Percentiles rank a stretch among this genome's conserved stretches.
Evolutionary conservation across 2,113 vertebrate genomes (phyloP).

Genomic region (Pterocles orientalis): DNA sequence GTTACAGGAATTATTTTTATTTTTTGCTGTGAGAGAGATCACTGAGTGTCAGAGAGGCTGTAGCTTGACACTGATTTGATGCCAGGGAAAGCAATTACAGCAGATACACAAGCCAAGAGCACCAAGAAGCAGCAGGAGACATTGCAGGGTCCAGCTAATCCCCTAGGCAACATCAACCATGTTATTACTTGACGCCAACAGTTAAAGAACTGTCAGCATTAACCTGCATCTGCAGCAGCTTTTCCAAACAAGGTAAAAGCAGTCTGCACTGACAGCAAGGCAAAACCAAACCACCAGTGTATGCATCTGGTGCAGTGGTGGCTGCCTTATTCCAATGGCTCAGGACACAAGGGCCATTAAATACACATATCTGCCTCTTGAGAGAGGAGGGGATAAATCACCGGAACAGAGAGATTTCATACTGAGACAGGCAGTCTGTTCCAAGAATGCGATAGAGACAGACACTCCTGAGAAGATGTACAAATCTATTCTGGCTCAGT

Average conservation of each 20-base stretch:
- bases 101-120: not conserved
- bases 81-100: conserved; percentile 46
- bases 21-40: not conserved
- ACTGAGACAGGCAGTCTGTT: not conserved
- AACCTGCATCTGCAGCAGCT: not conserved
- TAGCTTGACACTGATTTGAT: conserved; percentile 6
- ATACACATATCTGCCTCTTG: not conserved
- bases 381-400: not conserved
- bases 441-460: not conserved
- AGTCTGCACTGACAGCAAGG: not conserved
- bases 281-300: not conserved
- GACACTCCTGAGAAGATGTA: not conserved
- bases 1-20: not conserved
- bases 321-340: not conserved
- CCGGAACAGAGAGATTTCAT: not conserved
- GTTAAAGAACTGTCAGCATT: conserved; percentile 17
- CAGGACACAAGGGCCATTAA: not conserved
- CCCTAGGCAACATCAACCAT: conserved; percentile 26
- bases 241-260: conserved; percentile 3
- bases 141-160: not conserved
- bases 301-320: not conserved
- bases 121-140: not conserved
- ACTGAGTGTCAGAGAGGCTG: not conserved
- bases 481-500: not conserved
- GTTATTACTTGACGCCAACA: not conserved